A percentile compares a stretch with the other conserved stretches of the same genome.
Evolutionary conservation across 2,797 vertebrate genomes (phyloP).

Genomic region (Diplodus puntazzo): DNA sequence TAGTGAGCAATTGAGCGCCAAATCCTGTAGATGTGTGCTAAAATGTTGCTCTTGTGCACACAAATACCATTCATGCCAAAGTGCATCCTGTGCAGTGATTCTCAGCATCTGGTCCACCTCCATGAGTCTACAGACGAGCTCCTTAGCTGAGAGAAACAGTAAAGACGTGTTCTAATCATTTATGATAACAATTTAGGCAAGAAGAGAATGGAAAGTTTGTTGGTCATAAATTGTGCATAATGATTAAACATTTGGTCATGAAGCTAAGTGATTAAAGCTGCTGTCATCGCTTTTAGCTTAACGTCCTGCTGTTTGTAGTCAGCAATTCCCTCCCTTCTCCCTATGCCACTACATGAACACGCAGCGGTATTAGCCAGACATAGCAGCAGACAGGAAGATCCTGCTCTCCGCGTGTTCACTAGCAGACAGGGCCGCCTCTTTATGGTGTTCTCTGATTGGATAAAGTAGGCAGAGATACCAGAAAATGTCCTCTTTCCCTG

Average conservation of each 20-base stretch:
- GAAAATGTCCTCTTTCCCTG: too few species aligned
- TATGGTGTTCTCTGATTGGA: too few species aligned
- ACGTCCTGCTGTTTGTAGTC: too few species aligned
- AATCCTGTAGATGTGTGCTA: slow-evolving; percentile 1
- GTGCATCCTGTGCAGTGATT: slow-evolving; percentile 90
- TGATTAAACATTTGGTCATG: background rate
- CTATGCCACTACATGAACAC: too few species aligned
- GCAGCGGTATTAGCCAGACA: too few species aligned
- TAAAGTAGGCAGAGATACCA: too few species aligned
- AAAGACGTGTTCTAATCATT: background rate
- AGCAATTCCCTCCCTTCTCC: too few species aligned
- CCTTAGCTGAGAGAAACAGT: slow-evolving; percentile 83
- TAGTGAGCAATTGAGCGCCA: slow-evolving; percentile 28
- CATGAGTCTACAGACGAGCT: slow-evolving; percentile 90
- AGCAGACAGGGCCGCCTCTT: too few species aligned
- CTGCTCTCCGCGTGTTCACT: too few species aligned
- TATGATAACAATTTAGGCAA: background rate
- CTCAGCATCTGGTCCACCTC: slow-evolving; percentile 91
- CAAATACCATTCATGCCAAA: slow-evolving; percentile 88
- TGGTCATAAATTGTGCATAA: background rate
- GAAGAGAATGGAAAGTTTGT: background rate
- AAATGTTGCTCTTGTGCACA: background rate
- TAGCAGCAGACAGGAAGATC: too few species aligned
- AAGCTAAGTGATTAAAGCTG: background rate
- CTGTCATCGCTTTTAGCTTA: too few species aligned